Evolutionary conservation across 2,888 invertebrate genomes (phyloP).

Genomic region (Ectemnius lituratus): DNA sequence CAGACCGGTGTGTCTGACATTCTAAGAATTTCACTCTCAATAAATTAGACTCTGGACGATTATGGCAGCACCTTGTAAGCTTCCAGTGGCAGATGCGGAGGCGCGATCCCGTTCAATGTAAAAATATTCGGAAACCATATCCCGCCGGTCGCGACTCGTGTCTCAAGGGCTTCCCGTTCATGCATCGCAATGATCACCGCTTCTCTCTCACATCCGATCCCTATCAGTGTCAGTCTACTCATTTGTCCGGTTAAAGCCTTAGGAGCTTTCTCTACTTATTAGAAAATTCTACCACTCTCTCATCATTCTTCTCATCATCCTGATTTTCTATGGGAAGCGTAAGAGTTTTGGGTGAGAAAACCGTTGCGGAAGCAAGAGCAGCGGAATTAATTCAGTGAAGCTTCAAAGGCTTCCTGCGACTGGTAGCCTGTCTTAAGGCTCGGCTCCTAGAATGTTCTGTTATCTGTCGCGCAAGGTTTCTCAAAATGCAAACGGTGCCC

Average conservation of each 20-base stretch:
- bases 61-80: too few relatives aligned
- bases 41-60: too few relatives aligned
- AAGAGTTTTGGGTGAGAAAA: too few relatives aligned
- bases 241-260: too few relatives aligned
- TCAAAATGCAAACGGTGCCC: background rate
- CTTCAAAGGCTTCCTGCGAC: constrained; percentile 31
- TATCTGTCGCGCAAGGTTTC: constrained; percentile 36
- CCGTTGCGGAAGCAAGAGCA: background rate
- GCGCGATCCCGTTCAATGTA: constrained; percentile 9
- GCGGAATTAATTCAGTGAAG: constrained; percentile 36
- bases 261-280: too few relatives aligned
- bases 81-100: too few relatives aligned
- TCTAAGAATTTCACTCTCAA: too few relatives aligned
- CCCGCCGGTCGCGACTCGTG: constrained; percentile 23
- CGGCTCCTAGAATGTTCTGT: constrained; percentile 17
- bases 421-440: background rate
- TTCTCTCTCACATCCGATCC: background rate
- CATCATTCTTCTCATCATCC: too few relatives aligned
- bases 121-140: constrained; percentile 62
- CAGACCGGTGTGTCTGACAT: too few relatives aligned
- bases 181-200: constrained; percentile 20
- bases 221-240: background rate
- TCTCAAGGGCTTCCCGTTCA: constrained; percentile 44
- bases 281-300: too few relatives aligned
- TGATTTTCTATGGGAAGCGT: background rate